Evolutionary conservation across 1,140 invertebrate species (phyloP).

Genomic region (Scaptomyza hsui): DNA sequence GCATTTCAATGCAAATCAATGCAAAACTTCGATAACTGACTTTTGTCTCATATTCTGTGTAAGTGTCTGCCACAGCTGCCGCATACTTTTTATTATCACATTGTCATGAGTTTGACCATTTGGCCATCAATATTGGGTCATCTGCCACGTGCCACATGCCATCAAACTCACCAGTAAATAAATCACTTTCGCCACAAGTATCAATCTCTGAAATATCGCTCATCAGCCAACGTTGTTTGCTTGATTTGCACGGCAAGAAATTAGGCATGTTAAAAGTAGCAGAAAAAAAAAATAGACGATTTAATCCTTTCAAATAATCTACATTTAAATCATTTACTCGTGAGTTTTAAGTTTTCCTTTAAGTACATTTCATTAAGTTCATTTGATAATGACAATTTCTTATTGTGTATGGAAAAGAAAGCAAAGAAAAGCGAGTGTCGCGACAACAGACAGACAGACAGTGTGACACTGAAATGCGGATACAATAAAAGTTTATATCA

Average conservation of each 20-base stretch:
- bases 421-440: constrained; percentile 52
- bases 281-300: no score
- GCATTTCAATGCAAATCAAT: constrained; percentile 59
- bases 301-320: no score
- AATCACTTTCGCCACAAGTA: constrained; percentile 80
- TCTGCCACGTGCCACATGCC: constrained; percentile 42
- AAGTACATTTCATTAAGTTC: no score
- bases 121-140: constrained; percentile 73
- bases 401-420: constrained; percentile 33
- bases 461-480: constrained; percentile 79
- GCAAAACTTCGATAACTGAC: constrained; percentile 26
- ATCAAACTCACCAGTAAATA: constrained; percentile 58
- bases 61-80: constrained; percentile 36
- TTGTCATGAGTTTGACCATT: constrained; percentile 74
- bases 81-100: constrained; percentile 72
- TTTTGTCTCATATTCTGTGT: neutral
- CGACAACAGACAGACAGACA: constrained; percentile 13
- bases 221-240: neutral
- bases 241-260: neutral
- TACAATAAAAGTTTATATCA: constrained; percentile 78
- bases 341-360: no score
- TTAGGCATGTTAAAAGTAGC: no score
- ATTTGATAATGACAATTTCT: neutral
- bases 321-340: no score
- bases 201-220: constrained; percentile 63